Evolutionary conservation across 2,888 invertebrate genomes (phyloP), one percentile per base, ranked within the genome.

Genomic region (Philereme transversata): DNA sequence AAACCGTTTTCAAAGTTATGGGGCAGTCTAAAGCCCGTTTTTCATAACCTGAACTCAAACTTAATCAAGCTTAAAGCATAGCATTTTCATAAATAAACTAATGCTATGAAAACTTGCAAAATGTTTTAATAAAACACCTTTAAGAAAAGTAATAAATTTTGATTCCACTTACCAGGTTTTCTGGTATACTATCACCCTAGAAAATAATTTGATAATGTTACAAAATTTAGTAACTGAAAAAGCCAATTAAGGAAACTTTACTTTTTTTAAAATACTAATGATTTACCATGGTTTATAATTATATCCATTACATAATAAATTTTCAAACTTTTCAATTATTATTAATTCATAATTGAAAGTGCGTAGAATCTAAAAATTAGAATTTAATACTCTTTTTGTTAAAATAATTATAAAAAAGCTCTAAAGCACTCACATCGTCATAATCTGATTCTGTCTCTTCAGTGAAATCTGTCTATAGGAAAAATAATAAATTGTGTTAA

Each of bases 351-450:
- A 22, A 22, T 22, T 22, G 22, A 22, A 22, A 22, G 22, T 22
- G 3, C 22, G 22, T 22, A 3, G 1, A 22, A 22, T 22, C 22
- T 40, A 40, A 40, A 40, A 6, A 40, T 36, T 7, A 36, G 8
- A 33, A 33, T 4, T 8, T 33, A 46, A 46, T 46, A n/a, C 5
- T 47, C 6, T 22, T 22, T 22, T 22, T 22, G n/a, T 22, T 22
- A 2, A 47, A 47, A 9, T 7, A 46, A 11, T n/a, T 45, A 51
- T 5, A 33, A 7, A 4, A 38, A 9, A 51, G 8, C 36, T 49
- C 5, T 45, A 11, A 68, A 53, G 60, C 67, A 83, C 83, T 83
- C 81, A 81, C 83, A 34, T 55, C 45, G 10, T 44, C 43, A 34
- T 55, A 41, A 11, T 44, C 43, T 44, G 40, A 6, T 33, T 62